Evolutionary conservation across 30 jellyfish, hydroid and myxozoan species (phyloP).

Genomic region (Mastigias papua): DNA sequence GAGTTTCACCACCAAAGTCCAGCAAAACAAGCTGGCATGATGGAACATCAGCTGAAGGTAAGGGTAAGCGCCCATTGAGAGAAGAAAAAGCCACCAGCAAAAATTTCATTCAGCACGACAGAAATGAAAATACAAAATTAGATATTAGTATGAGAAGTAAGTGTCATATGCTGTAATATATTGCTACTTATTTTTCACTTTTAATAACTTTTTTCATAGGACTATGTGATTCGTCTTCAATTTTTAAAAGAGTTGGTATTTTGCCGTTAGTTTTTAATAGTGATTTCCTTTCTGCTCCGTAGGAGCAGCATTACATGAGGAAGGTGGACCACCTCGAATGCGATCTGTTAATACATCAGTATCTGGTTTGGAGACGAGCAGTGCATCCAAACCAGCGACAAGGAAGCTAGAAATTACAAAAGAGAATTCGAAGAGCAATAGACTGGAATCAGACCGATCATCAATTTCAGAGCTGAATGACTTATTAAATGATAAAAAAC

Average conservation of each 20-base stretch:
- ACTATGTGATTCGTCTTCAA: no score
- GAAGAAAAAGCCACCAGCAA: neutral
- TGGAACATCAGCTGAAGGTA: neutral
- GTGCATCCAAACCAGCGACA: neutral
- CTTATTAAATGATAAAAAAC: slow-evolving; percentile 15
- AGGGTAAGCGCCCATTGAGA: neutral
- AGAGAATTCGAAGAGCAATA: neutral
- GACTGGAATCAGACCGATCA: slow-evolving; percentile 29
- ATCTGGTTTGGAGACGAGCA: slow-evolving; percentile 28
- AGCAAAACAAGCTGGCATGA: neutral
- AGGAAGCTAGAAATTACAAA: neutral
- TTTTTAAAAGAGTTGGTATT: no score
- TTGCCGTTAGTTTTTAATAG: no score
- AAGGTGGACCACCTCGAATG: neutral
- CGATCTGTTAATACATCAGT: slow-evolving; percentile 73
- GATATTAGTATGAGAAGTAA: neutral
- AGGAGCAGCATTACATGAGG: neutral
- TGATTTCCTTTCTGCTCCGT: neutral
- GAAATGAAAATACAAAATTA: neutral
- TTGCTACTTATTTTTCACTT: no score
- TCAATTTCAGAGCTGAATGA: slow-evolving; percentile 59
- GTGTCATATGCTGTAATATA: no score
- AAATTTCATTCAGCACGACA: neutral
- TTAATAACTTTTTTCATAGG: no score
- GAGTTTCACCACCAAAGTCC: neutral